A percentile compares a stretch with the other conserved stretches of the same genome.
These are phyloP conservation scores for Nautilus pompilius DNA, from an alignment of 1,140 invertebrate genomes.

Conservation along the genomic window DNA sequence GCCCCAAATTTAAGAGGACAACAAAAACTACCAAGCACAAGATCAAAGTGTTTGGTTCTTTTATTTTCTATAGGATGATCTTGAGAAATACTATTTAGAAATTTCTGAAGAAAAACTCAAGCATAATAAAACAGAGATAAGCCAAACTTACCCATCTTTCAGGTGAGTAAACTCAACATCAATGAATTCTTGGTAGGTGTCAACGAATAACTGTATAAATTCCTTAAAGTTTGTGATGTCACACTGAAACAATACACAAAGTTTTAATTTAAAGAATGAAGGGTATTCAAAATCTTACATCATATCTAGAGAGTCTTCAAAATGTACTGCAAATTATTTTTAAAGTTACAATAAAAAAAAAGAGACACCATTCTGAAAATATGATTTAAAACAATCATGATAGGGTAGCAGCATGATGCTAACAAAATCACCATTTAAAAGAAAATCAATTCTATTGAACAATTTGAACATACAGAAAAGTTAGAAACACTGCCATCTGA, in stretches of 20 bases:
- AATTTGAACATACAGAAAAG: too few relatives aligned
- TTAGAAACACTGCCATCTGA: too few relatives aligned
- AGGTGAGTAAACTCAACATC: slow-evolving; percentile 36
- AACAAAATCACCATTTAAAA: too few relatives aligned
- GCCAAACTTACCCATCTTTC: slow-evolving; percentile 34
- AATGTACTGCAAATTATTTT: not conserved
- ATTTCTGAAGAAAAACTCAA: not conserved
- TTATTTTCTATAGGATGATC: not conserved
- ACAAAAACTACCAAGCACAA: not conserved
- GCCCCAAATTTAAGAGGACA: too few relatives aligned
- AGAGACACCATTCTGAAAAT: not conserved
- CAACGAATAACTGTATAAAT: slow-evolving; percentile 29
- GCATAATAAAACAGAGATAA: not conserved
- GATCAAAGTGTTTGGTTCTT: not conserved
- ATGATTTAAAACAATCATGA: not conserved
- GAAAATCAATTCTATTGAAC: too few relatives aligned
- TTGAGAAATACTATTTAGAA: not conserved
- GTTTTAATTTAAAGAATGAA: not conserved
- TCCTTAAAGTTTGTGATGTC: slow-evolving; percentile 24
- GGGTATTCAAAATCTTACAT: not conserved
- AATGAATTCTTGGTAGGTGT: slow-evolving; percentile 27
- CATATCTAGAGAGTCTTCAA: not conserved
- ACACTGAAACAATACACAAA: slow-evolving; percentile 28
- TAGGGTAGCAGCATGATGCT: not conserved
- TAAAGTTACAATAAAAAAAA: not conserved